Conservation (phyloP, 2,797 vertebrate species). For the Pangasius larnaudii region DNA sequence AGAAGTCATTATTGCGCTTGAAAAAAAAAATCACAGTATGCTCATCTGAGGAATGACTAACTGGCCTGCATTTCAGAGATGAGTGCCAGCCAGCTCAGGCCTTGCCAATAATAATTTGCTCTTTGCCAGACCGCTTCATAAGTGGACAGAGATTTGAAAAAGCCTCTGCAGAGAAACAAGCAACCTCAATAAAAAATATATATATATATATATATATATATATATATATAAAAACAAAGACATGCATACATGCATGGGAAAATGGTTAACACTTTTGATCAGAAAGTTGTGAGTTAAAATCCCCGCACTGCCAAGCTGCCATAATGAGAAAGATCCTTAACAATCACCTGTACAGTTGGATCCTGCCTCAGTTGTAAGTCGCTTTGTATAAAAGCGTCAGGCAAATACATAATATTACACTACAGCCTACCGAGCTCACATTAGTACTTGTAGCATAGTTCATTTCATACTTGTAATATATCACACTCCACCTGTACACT, state of each 20-base stretch:
- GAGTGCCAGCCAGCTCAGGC: conserved; percentile 65
- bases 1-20: conserved; percentile 59
- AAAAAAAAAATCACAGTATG: conserved; percentile 50
- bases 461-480: neutral
- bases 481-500: neutral
- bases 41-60: conserved; percentile 54
- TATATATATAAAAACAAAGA: conserved; percentile 43
- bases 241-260: neutral
- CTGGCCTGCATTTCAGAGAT: conserved; percentile 62
- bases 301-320: neutral
- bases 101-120: conserved; percentile 67
- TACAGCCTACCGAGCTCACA: neutral
- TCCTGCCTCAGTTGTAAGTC: neutral
- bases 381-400: neutral
- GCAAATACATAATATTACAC: neutral
- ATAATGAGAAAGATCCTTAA: neutral
- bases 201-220: too few relatives aligned
- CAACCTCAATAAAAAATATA: conserved; percentile 49
- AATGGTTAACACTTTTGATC: neutral
- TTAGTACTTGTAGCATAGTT: neutral
- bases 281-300: neutral
- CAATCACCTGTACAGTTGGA: neutral
- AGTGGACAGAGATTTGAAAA: conserved; percentile 58
- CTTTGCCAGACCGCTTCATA: conserved; percentile 67
- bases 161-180: neutral